phyloP scores from a whole-genome alignment of 2,888 invertebrate species.

The Pomacea canaliculata region DNA sequence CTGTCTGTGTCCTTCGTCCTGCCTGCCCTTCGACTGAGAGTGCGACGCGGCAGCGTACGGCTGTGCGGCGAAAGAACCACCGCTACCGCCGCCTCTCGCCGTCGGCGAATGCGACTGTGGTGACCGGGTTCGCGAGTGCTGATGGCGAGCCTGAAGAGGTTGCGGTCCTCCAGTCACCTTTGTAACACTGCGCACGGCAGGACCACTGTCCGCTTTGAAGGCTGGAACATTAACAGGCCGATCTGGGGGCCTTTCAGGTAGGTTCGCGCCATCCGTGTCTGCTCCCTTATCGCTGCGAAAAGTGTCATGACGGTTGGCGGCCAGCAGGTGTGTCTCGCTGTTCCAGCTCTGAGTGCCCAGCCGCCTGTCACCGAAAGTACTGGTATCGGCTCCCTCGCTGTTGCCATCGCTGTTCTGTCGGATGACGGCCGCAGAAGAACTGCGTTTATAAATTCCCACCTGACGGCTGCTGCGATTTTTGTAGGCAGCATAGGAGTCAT shows the following conservation, averaged over 20 bases:
- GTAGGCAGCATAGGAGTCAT: slow-evolving; percentile 55
- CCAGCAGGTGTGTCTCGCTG: slow-evolving; percentile 37
- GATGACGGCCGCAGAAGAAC: slow-evolving; percentile 48
- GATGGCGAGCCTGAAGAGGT: slow-evolving; percentile 10
- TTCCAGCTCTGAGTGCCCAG: slow-evolving; percentile 34
- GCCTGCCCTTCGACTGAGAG: neutral
- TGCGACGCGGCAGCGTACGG: slow-evolving; percentile 1
- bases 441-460: slow-evolving; percentile 54
- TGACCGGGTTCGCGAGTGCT: neutral
- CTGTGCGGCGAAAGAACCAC: slow-evolving; percentile 1
- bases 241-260: slow-evolving; percentile 7
- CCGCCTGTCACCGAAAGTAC: slow-evolving; percentile 19
- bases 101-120: neutral
- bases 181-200: slow-evolving; percentile 5
- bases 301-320: neutral
- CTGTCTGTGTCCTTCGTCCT: neutral
- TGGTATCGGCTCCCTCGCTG: slow-evolving; percentile 22
- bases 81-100: neutral
- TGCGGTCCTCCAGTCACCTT: slow-evolving; percentile 16
- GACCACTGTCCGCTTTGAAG: slow-evolving; percentile 24
- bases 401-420: slow-evolving; percentile 35
- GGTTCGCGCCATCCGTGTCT: neutral
- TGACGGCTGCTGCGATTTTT: slow-evolving; percentile 48
- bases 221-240: slow-evolving; percentile 21
- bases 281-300: neutral